Conservation (phyloP, 1,140 invertebrate genomes). For the Capitella teleta region DNA sequence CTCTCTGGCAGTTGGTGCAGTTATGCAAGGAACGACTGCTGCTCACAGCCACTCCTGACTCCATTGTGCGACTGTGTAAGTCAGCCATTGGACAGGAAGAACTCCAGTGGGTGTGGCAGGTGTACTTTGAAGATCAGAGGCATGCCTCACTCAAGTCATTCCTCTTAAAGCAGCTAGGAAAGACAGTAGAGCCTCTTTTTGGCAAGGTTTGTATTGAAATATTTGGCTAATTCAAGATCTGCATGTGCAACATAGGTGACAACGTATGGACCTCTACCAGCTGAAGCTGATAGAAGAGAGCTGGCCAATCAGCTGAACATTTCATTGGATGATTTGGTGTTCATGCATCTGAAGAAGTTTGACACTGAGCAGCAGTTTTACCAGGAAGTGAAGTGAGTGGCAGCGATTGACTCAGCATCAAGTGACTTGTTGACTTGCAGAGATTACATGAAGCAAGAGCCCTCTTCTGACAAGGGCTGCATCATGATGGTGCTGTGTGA, state of each 20-base stretch:
- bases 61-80: slow-evolving; percentile 16
- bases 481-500: slow-evolving; percentile 32
- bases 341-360: slow-evolving; percentile 13
- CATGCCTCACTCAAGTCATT: slow-evolving; percentile 23
- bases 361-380: slow-evolving; percentile 19
- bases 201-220: background rate
- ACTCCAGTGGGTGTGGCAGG: slow-evolving; percentile 1
- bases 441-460: slow-evolving; percentile 15
- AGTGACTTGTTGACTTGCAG: slow-evolving; percentile 7
- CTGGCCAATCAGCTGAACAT: slow-evolving; percentile 6
- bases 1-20: slow-evolving; percentile 13
- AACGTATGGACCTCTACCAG: slow-evolving; percentile 12
- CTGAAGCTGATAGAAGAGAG: slow-evolving; percentile 3
- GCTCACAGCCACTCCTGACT: slow-evolving; percentile 21
- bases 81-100: background rate
- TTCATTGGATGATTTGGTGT: slow-evolving; percentile 1
- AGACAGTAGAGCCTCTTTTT: background rate
- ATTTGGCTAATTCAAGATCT: background rate
- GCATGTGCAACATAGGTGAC: slow-evolving; percentile 11
- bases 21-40: slow-evolving; percentile 15
- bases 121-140: slow-evolving; percentile 24
- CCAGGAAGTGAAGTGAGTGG: slow-evolving; percentile 10
- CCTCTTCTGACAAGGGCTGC: background rate
- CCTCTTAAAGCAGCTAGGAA: slow-evolving; percentile 6
- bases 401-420: background rate